Percentiles rank a stretch among this genome's conserved stretches.
Conservation (phyloP, 2,888 invertebrate species). For the Macaria liturata region DNA sequence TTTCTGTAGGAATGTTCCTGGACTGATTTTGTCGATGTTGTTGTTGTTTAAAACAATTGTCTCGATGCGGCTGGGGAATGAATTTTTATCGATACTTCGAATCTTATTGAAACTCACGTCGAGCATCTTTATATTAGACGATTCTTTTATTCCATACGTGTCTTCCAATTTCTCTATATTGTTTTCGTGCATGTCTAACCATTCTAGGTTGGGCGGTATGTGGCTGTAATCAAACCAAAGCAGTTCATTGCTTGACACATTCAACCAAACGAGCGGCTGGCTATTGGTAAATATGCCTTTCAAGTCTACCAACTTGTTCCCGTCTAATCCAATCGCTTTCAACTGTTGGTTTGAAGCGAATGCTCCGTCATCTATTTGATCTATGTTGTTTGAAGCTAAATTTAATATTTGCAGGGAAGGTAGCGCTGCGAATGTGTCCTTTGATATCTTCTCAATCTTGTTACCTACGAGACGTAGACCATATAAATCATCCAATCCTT, state of each 20-base stretch:
- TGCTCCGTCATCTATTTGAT: constrained; percentile 90
- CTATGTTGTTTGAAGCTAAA: constrained; percentile 90
- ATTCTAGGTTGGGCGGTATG: constrained; percentile 89
- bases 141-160: constrained; percentile 86
- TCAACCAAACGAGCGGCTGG: constrained; percentile 90
- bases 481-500: constrained; percentile 88
- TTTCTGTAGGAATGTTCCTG: constrained; percentile 88
- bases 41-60: constrained; percentile 90
- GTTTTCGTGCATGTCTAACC: constrained; percentile 92
- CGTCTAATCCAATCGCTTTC: constrained; percentile 89
- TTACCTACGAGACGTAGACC: constrained; percentile 92
- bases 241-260: constrained; percentile 91
- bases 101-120: constrained; percentile 90
- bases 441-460: constrained; percentile 89
- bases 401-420: constrained; percentile 90
- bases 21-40: constrained; percentile 86
- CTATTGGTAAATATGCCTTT: constrained; percentile 90
- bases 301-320: constrained; percentile 90
- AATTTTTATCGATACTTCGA: constrained; percentile 86
- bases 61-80: constrained; percentile 89
- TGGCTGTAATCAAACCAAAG: constrained; percentile 92
- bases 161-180: constrained; percentile 89
- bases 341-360: constrained; percentile 89
- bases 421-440: constrained; percentile 88
- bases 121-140: constrained; percentile 88